Base-by-base conservation (phyloP, 2,797 vertebrate genomes). In the Onychomys arenicola region DNA sequence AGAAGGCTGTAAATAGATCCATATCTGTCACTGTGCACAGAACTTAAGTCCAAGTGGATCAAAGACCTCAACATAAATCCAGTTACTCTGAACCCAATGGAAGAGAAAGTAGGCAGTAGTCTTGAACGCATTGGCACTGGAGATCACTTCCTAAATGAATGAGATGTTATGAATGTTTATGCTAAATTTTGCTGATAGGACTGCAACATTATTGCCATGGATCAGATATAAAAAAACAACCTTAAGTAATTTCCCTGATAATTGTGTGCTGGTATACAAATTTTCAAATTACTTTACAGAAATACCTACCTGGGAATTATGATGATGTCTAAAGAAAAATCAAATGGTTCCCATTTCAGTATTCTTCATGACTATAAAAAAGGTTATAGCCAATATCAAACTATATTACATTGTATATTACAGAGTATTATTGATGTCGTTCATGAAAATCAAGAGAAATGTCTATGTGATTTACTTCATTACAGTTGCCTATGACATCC, bases 171-270 rank as follows among this genome's bases (percentile, higher is more conserved):
- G 21, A 94, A 81, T 0, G 0, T 55, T 52, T 96, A 95, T 75
- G n/a, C 4, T 52, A 92, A 59, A 59, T 76, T 97, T 90, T 93
- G 5, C 94, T 93, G 21, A 81, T 40, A 91, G 75, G 57, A 82
- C 55, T 80, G 27, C 61, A 96, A 95, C 40, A 96, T 96, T 96
- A 95, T 89, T 93, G 32, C 37, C 78, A 85, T 84, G 9, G 40
- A 71, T 83, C 85, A 96, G 78, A 89, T 78, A 23, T 90, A 83
- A 97, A 55, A 55, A 97, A 97, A 80, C 95, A 88, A 93, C 43
- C 84, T 96, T 86, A 96, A 97, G 63, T 95, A 83, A n/a, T 95
- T 93, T 95, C 80, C 67, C 43, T 97, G 34, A 77, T 94, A 91
- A 96, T 96, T 94, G 88, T 69, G 19, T 82, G 3, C 81, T 93